phyloP scores from a whole-genome alignment of 1,140 invertebrate genomes.

The Aphelenchoides besseyi region DNA sequence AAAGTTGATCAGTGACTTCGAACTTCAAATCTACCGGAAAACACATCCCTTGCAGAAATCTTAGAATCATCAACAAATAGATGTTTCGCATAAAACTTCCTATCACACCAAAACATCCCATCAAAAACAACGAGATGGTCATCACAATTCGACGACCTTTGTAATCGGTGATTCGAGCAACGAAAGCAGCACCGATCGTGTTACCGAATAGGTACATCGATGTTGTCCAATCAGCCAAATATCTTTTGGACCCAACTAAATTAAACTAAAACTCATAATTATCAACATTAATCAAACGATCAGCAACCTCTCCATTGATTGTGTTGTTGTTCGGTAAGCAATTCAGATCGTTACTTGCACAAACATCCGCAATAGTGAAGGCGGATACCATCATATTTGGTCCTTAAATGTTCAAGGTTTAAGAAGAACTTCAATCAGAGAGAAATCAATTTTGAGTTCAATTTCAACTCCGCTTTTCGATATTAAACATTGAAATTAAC shows the following conservation, averaged over 20 bases:
- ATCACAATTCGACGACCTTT: slow-evolving; percentile 36
- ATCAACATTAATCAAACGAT: slow-evolving; percentile 9
- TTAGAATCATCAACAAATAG: slow-evolving; percentile 35
- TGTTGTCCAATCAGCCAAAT: slow-evolving; percentile 28
- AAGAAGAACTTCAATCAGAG: background rate
- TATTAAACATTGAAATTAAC: too few relatives aligned
- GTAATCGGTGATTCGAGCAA: slow-evolving; percentile 16
- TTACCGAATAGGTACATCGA: slow-evolving; percentile 30
- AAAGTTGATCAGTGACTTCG: too few relatives aligned
- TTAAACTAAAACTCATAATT: slow-evolving; percentile 31
- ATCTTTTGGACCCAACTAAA: slow-evolving; percentile 7
- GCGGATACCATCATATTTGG: slow-evolving; percentile 21
- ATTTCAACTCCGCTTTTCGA: too few relatives aligned
- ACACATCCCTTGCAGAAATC: slow-evolving; percentile 42
- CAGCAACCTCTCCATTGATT: slow-evolving; percentile 27
- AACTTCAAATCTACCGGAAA: slow-evolving; percentile 29
- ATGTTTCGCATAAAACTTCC: slow-evolving; percentile 30
- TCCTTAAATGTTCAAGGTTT: background rate
- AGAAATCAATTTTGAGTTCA: too few relatives aligned
- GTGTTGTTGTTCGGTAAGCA: slow-evolving; percentile 5
- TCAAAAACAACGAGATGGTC: slow-evolving; percentile 27
- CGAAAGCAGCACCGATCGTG: slow-evolving; percentile 22
- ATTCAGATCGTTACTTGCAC: slow-evolving; percentile 12
- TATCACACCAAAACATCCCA: slow-evolving; percentile 28
- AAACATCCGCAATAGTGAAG: slow-evolving; percentile 35